Evolutionary conservation across 2,888 invertebrate species (phyloP), one percentile per base, ranked within the genome.

Genomic region (Dendrolimus pini): DNA sequence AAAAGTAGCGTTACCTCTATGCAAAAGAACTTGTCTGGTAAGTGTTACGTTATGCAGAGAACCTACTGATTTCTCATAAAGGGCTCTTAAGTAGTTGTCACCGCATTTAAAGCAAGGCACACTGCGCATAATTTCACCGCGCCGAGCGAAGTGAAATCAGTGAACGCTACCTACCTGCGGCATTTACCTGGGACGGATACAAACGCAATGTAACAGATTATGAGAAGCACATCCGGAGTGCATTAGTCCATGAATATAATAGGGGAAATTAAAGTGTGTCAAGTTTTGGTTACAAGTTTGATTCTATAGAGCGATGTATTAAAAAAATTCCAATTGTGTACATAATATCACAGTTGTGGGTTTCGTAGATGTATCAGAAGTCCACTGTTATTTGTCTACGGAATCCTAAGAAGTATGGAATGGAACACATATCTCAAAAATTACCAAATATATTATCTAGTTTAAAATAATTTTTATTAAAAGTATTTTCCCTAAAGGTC

Each of bases 131-230:
- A 42, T 56, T 57, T 57, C 57, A 54, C 57, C 18, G n/a, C 52
- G 53, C 47, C 12, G 7, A 47, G 53, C 8, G 42, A 53, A 62
- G 70, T 62, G 70, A 70, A 69, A 71, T 65, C 70, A 65, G 70
- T 65, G 63, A 67, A 70, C 65, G 61, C 62, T 63, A 59, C 63
- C 61, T 60, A 66, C 65, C 59, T 67, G 54, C 62, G 56, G 55
- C 60, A 62, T 57, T 58, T 55, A 65, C 68, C 61, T 63, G 59
- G 65, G 70, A 61, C 68, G 59, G 62, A 69, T 63, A 65, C 65
- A 65, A 68, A 68, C 60, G 54, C 47, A 47, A 47, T 47, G 12
- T 12, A 9, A 12, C 47, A 47, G 12, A 47, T 47, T 10, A 47
- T 47, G 47, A 47, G 47, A 47, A 10, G 47, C 47, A 47, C 47